These are phyloP conservation scores for Brachyptera risi DNA, from an alignment of 2,888 invertebrate species.

Conservation along the genomic window DNA sequence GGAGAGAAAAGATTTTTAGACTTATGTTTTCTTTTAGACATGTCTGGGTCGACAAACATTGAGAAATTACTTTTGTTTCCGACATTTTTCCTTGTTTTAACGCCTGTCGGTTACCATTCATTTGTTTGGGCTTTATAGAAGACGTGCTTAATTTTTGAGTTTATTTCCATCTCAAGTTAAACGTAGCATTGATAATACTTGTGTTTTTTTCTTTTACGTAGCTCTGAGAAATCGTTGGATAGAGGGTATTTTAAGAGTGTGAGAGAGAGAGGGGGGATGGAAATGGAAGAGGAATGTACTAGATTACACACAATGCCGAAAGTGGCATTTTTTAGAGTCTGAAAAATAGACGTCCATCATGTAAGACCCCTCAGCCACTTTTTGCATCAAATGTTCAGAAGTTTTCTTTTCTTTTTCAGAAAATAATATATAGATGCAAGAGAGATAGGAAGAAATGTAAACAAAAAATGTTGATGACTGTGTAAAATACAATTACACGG, in stretches of 20 bases:
- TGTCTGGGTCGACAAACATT: slow-evolving; percentile 15
- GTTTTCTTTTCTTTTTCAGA: neutral
- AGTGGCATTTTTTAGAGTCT: slow-evolving; percentile 20
- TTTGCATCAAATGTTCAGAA: neutral
- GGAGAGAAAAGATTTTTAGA: neutral
- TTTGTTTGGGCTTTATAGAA: slow-evolving; percentile 14
- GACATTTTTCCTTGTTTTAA: slow-evolving; percentile 4
- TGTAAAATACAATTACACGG: slow-evolving; percentile 13
- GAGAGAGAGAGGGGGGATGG: neutral
- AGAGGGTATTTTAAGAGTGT: neutral
- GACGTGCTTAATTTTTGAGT: slow-evolving; percentile 24
- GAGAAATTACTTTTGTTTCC: slow-evolving; percentile 26
- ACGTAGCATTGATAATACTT: slow-evolving; percentile 27
- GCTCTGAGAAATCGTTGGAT: too few species aligned
- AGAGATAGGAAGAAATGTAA: too few species aligned
- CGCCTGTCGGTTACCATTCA: slow-evolving; percentile 23
- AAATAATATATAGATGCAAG: too few species aligned
- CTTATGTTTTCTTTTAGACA: slow-evolving; percentile 15
- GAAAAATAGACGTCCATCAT: slow-evolving; percentile 23
- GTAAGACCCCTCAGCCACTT: neutral
- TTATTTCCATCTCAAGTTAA: slow-evolving; percentile 24
- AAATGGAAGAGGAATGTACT: slow-evolving; percentile 19
- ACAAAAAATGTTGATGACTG: neutral
- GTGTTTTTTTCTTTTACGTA: neutral
- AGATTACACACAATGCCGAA: slow-evolving; percentile 17